A percentile compares a stretch with the other conserved stretches of the same genome.
Evolutionary conservation across 2,797 vertebrate genomes (phyloP).

Genomic region (Diplodus sargus): DNA sequence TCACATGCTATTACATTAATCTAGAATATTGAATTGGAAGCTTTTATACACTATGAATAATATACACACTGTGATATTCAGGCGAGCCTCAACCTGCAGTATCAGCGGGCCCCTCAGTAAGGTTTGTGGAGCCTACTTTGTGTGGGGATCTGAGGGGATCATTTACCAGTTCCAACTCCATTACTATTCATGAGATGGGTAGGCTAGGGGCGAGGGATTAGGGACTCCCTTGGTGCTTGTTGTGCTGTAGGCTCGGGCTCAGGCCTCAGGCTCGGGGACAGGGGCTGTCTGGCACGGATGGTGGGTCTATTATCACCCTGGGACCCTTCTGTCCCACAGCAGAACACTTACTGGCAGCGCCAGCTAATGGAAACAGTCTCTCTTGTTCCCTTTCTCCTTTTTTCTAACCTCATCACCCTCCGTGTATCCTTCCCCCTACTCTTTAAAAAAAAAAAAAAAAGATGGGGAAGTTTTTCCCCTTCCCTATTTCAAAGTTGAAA

Average conservation of each 20-base stretch:
- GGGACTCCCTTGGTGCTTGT: slow-evolving; percentile 86
- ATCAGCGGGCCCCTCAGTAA: slow-evolving; percentile 71
- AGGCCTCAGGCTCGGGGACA: slow-evolving; percentile 76
- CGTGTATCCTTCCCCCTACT: slow-evolving; percentile 58
- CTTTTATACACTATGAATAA: slow-evolving; percentile 78
- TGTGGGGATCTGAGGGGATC: slow-evolving; percentile 81
- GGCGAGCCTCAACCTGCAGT: slow-evolving; percentile 70
- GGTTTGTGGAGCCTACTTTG: slow-evolving; percentile 76
- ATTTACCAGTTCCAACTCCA: slow-evolving; percentile 82
- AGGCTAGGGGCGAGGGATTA: slow-evolving; percentile 85
- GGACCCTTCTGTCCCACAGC: slow-evolving; percentile 81
- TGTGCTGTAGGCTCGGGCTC: slow-evolving; percentile 83
- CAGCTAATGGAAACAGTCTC: slow-evolving; percentile 80
- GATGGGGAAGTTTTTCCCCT: slow-evolving; percentile 61
- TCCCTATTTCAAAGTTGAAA: slow-evolving; percentile 75
- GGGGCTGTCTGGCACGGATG: slow-evolving; percentile 81
- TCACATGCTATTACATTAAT: slow-evolving; percentile 81
- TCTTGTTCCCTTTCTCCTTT: slow-evolving; percentile 75
- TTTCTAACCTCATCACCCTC: slow-evolving; percentile 71
- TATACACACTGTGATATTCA: slow-evolving; percentile 75
- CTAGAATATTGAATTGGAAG: slow-evolving; percentile 79
- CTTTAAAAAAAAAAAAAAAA: slow-evolving; percentile 62
- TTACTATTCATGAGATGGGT: slow-evolving; percentile 89
- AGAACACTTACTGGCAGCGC: slow-evolving; percentile 76
- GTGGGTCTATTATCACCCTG: slow-evolving; percentile 83